Base-by-base conservation (phyloP, 2,888 invertebrate genomes). In the Brenthis daphne region DNA sequence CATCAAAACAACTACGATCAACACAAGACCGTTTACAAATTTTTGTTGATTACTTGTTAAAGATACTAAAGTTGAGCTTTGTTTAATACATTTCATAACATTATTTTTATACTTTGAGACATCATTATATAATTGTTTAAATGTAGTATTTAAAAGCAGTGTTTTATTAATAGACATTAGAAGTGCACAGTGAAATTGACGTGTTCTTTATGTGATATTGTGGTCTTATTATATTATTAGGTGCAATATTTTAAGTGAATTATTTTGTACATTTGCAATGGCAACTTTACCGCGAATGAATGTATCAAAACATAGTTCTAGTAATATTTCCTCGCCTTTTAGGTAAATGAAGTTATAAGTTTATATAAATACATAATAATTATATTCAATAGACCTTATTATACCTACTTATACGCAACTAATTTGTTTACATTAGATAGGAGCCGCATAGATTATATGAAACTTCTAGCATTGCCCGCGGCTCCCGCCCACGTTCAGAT, bases 211-310 rank as follows among this genome's bases (percentile, higher is more conserved):
- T 72, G 64, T 73, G 65, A 69, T 67, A 74, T 75, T 68, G 72
- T 77, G 73, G 63, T 70, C 72, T 60, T 68, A 76, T 67, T 29
- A 29, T 29, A 29, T 76, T 73, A 73, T 68, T 69, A 60, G 69
- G 58, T 24, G 57, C 43, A 51, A 66, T 68, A 57, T 61, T 20
- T 71, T 61, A 29, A 43, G n/a, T 57, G 54, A 33, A 37, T 68
- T 63, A 50, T 63, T 57, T 33, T 13, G 29, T 55, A 16, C 43
- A n/a, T 67, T 43, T 68, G 43, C 66, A 68, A 92, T 92, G 92
- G 92, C 92, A 80, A 92, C 92, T 74, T 87, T 92, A 80, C 92
- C 92, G 29, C 84, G 92, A 76, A 86, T 86, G 82, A 87, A 88
- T 77, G 83, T 79, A 77, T 85, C 90, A 68, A 92, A 88, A 81